A percentile compares a stretch with the other conserved stretches of the same genome.
These are phyloP conservation scores for Teinopalpus imperialis DNA, from an alignment of 2,888 invertebrate genomes.

Conservation along the genomic window DNA sequence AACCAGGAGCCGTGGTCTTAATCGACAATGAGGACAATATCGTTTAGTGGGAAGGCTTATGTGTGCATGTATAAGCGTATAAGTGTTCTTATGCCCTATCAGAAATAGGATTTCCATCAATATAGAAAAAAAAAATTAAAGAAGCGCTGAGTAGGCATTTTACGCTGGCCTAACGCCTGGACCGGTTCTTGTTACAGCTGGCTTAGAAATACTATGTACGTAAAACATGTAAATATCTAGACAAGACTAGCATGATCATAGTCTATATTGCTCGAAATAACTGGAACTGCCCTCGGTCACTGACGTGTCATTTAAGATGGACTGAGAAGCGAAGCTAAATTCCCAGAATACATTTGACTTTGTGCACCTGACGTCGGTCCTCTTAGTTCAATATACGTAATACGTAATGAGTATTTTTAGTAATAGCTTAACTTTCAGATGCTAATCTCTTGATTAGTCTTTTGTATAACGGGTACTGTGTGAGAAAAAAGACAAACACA, in stretches of 20 bases:
- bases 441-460: constrained; percentile 31
- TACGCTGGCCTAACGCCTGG: no score
- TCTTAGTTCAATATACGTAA: constrained; percentile 5
- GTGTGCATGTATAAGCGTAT: no score
- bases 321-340: background rate
- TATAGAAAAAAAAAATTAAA: no score
- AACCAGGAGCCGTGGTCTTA: no score
- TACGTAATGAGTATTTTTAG: constrained; percentile 7
- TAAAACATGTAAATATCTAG: no score
- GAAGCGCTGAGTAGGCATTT: no score
- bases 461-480: constrained; percentile 27
- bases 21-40: no score
- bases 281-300: background rate
- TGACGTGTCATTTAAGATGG: constrained; percentile 3
- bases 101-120: no score
- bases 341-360: constrained; percentile 1
- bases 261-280: background rate
- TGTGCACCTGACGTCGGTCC: constrained; percentile 9
- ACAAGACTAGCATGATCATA: background rate
- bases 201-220: no score
- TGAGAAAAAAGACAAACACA: constrained; percentile 19
- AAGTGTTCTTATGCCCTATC: no score
- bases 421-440: constrained; percentile 20
- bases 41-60: no score
- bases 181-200: no score